Evolutionary conservation across 2,113 vertebrate species (phyloP).

Genomic region (Telmatochromis sp.): DNA sequence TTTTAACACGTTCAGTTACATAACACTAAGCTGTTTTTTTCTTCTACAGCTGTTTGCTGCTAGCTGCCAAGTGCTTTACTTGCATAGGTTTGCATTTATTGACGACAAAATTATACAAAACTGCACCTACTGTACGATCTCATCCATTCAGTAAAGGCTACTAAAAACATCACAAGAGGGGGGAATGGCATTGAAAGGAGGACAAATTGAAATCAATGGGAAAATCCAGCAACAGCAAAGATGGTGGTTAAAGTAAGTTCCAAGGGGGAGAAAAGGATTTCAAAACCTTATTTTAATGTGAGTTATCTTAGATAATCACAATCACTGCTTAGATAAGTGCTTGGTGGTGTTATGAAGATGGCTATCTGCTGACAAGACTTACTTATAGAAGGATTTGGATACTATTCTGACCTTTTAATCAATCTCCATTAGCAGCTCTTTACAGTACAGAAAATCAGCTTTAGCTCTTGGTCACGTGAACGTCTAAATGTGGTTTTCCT

Average conservation of each 20-base stretch:
- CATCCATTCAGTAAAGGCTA: neutral
- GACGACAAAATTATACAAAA: neutral
- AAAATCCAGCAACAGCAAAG: neutral
- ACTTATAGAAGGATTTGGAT: neutral
- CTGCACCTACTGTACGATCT: neutral
- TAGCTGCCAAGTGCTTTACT: neutral
- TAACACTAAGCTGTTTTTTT: neutral
- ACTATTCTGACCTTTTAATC: neutral
- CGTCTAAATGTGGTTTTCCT: neutral
- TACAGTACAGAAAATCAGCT: neutral
- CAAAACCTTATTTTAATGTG: neutral
- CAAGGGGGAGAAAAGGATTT: neutral
- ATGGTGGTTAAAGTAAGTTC: neutral
- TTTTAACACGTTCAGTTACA: constrained; percentile 15
- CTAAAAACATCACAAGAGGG: neutral
- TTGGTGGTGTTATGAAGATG: neutral
- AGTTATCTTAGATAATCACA: neutral
- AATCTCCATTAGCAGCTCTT: neutral
- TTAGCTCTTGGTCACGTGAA: neutral
- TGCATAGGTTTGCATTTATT: neutral
- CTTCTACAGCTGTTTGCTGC: constrained; percentile 7
- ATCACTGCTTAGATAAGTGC: neutral
- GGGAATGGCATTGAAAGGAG: neutral
- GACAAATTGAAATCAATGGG: neutral
- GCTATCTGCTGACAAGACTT: neutral